Base-by-base conservation (phyloP, 2,113 vertebrate genomes). In the Otocyon megalotis region DNA sequence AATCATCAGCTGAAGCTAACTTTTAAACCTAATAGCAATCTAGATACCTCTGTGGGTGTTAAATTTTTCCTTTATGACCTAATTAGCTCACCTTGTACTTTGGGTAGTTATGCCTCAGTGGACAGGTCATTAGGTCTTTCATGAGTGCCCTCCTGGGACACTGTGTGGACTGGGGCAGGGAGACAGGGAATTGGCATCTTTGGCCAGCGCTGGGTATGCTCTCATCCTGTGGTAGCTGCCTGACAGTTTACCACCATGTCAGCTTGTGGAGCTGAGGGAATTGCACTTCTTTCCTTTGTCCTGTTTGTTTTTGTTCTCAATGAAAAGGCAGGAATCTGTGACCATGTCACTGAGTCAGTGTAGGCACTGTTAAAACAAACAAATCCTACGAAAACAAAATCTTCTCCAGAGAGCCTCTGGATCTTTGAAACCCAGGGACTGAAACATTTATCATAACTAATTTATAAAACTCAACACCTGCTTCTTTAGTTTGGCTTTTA, bases 41-140 rank as follows among this genome's bases (percentile, higher is more conserved):
- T 62, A 94, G 60, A 48, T 82, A 65, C 54, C 19, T 94, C 63
- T 89, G 53, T 96, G 88, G 50, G 63, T 94, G 17, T 88, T 94
- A 79, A 82, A 80, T 74, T 92, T 90, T 53, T 71, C 22, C 32
- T 98, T 97, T 74, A 96, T 96, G 82, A 90, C 77, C 65, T 13
- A 13, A 13, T 93, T 87, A 95, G 79, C 54, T 67, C 60, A 86
- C 54, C 50, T 88, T 89, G 65, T 92, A 56, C 28, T 50, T 76
- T 67, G 69, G 48, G 53, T 48, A 67, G 62, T 95, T 79, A 86
- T 1, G 17, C 90, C 77, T 93, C 71, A 85, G 83, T 71, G 71
- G 58, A 37, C 62, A 94, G 84, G 71, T 90, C 76, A 37, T 97
- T 94, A 94, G 62, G 54, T 53, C 71, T 90, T 84, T 92, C 43